phyloP scores from a whole-genome alignment of 1,140 invertebrate genomes.

The Capitella teleta region DNA sequence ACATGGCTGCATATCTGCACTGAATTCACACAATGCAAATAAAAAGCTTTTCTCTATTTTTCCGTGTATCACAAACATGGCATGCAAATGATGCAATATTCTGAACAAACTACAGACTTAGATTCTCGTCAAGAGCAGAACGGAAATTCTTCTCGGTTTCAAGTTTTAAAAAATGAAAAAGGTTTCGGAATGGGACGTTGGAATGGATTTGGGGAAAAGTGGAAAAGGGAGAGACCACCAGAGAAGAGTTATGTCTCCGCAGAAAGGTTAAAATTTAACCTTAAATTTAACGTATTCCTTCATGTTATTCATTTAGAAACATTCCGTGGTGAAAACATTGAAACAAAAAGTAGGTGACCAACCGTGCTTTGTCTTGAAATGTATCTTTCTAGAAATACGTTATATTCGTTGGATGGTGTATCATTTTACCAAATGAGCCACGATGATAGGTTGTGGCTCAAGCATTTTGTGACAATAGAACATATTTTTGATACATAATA shows the following conservation, averaged over 20 bases:
- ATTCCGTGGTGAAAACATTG: conserved; percentile 45
- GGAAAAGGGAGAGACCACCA: conserved; percentile 53
- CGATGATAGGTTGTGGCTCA: conserved; percentile 59
- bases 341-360: conserved; percentile 46
- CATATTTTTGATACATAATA: conserved; percentile 52
- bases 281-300: conserved; percentile 46
- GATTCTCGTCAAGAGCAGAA: conserved; percentile 49
- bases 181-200: conserved; percentile 61
- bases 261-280: conserved; percentile 5
- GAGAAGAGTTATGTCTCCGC: conserved; percentile 35
- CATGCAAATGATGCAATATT: too few relatives aligned
- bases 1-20: too few relatives aligned
- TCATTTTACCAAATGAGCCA: conserved; percentile 61
- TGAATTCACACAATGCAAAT: too few relatives aligned
- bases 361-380: not conserved
- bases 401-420: conserved; percentile 50
- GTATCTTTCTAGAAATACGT: conserved; percentile 52
- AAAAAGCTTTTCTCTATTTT: too few relatives aligned
- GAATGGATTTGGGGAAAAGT: conserved; percentile 79
- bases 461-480: conserved; percentile 49
- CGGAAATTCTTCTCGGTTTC: conserved; percentile 53
- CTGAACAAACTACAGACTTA: conserved; percentile 34
- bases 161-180: too few relatives aligned
- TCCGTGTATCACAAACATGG: too few relatives aligned
- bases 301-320: conserved; percentile 52